A percentile compares a stretch with the other conserved stretches of the same genome.
phyloP scores from a whole-genome alignment of 2,888 invertebrate genomes.

The Thereva unica region DNA sequence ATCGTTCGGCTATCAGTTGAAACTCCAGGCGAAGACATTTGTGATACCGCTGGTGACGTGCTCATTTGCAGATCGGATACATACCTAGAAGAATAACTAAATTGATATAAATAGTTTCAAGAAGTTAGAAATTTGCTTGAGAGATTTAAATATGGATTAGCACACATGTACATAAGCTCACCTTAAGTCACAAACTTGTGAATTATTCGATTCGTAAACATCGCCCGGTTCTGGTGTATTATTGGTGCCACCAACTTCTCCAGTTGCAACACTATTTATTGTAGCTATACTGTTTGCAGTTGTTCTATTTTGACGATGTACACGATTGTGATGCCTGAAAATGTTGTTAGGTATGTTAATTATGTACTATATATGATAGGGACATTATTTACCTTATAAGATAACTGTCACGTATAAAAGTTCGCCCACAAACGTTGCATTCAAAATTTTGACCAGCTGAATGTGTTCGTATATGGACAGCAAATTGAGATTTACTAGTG shows the following conservation, averaged over 20 bases:
- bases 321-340: conserved; percentile 71
- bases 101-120: background rate
- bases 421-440: conserved; percentile 74
- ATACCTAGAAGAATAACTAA: conserved; percentile 43
- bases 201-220: conserved; percentile 46
- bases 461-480: conserved; percentile 76
- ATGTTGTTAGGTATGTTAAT: background rate
- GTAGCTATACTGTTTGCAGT: conserved; percentile 63
- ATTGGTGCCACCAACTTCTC: conserved; percentile 44
- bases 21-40: conserved; percentile 45
- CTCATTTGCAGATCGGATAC: conserved; percentile 47
- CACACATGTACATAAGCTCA: conserved; percentile 34
- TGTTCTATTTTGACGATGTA: conserved; percentile 68
- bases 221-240: conserved; percentile 46
- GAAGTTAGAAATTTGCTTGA: background rate
- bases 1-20: conserved; percentile 42
- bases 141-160: background rate
- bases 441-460: conserved; percentile 71
- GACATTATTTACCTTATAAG: conserved; percentile 63
- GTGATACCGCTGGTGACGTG: conserved; percentile 46
- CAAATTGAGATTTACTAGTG: conserved; percentile 75
- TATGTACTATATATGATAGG: background rate
- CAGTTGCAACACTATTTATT: conserved; percentile 60
- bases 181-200: conserved; percentile 49
- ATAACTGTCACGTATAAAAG: conserved; percentile 77